Conservation (phyloP, 2,113 vertebrate species). For the Calypte anna region DNA sequence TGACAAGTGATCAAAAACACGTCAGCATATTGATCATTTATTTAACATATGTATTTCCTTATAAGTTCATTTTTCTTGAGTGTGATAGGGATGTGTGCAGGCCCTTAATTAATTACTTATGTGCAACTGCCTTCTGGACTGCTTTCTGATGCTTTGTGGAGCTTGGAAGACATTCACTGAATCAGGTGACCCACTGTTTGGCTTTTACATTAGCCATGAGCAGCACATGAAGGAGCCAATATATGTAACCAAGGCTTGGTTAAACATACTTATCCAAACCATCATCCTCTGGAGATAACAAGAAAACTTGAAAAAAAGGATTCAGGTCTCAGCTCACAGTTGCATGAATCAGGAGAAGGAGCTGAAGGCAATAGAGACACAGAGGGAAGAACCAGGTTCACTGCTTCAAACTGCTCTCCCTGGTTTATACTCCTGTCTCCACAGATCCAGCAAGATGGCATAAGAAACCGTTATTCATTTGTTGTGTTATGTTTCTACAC, state of each 20-base stretch:
- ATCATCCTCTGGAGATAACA: not conserved
- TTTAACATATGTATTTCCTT: not conserved
- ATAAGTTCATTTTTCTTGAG: not conserved
- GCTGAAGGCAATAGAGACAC: not conserved
- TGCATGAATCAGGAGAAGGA: not conserved
- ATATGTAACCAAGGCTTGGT: not conserved
- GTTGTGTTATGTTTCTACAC: not conserved
- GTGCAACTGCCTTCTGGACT: not conserved
- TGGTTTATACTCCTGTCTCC: not conserved
- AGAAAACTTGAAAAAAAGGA: not conserved
- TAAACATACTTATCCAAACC: not conserved
- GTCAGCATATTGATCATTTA: not conserved
- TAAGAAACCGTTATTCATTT: not conserved
- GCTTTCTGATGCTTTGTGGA: not conserved
- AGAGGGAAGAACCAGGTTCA: not conserved
- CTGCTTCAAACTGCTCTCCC: not conserved
- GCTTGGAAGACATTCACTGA: not conserved
- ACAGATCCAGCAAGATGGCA: not conserved
- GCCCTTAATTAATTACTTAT: not conserved
- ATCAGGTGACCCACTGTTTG: not conserved
- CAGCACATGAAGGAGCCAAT: not conserved
- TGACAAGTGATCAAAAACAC: not conserved
- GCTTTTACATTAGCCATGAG: not conserved
- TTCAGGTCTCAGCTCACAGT: not conserved
- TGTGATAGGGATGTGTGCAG: not conserved